Conservation (phyloP, 2,888 invertebrate genomes). For the Aspidiotus rigidus region DNA sequence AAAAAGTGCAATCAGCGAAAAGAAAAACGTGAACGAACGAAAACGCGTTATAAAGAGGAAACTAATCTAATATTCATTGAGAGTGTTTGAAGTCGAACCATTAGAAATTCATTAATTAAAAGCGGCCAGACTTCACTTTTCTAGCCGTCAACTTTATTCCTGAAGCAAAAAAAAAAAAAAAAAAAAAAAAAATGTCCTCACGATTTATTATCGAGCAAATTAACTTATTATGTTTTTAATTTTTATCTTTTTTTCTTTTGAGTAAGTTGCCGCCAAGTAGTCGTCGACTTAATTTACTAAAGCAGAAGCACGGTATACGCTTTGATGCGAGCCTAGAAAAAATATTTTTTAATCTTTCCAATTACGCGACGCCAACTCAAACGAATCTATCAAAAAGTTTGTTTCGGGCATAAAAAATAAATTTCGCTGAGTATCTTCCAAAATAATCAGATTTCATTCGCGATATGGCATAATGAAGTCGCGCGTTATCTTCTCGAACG, state of each 20-base stretch:
- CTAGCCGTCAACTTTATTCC: not conserved
- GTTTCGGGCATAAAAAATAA: no score
- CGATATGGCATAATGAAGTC: no score
- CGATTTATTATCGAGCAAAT: not conserved
- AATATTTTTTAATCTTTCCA: no score
- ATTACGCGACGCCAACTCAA: no score
- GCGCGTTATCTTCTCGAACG: no score
- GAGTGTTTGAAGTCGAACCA: not conserved
- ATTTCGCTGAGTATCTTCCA: no score
- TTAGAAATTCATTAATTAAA: conserved; percentile 4
- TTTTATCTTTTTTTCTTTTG: not conserved
- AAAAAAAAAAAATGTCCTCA: not conserved
- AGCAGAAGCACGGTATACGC: no score
- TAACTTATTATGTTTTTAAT: not conserved
- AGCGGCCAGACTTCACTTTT: not conserved
- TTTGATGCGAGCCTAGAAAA: no score
- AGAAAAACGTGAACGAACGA: not conserved
- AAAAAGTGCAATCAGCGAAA: not conserved
- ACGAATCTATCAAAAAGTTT: no score
- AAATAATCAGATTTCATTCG: no score
- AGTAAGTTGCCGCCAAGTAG: no score
- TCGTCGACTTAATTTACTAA: not conserved
- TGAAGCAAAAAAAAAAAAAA: not conserved
- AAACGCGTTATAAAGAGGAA: not conserved
- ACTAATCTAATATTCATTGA: not conserved